Evolutionary conservation across 1,140 invertebrate species (phyloP), one percentile per base, ranked within the genome.

Genomic region (Nixonia krombeini): DNA sequence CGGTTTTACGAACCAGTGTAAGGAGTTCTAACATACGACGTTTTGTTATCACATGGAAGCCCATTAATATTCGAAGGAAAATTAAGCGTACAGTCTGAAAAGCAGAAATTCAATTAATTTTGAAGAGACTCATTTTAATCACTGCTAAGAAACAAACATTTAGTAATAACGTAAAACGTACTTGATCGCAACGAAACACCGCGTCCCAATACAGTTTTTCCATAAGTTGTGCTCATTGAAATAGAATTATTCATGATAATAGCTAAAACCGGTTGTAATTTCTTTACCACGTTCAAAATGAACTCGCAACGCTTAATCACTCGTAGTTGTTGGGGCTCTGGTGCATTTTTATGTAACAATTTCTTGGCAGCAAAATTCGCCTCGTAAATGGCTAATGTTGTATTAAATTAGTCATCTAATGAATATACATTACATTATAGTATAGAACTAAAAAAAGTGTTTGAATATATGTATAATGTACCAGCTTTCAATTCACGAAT

Each of bases 261-360:
- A 10, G 75, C 62, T 4, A 85, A 47, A 49, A 71, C 74, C 5
- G 81, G 80, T 29, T 81, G 78, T n/a, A 85, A 62, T 40, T 76
- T 71, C 69, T 80, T 81, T 0, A 85, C 73, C 0, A 85, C 83
- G 37, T 78, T 81, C 1, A 85, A 41, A 53, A 85, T 65, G 9
- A 85, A 55, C 67, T 83, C 83, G 40, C 83, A 85, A 2, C 84
- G 67, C 73, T 84, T 85, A 13, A 85, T 83, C 0, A 85, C 81
- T 15, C 83, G 52, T 1, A 85, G 53, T 55, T 85, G 82, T 33
- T 82, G 79, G 1, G 83, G 73, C 44, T 80, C 76, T 8, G 83
- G 81, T 4, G 75, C 68, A 33, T 78, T 81, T 16, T 80, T 72
- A 1, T 51, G 26, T 1, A 83, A 38, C 2, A 84, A 61, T 35